These are phyloP conservation scores for Euzophera pinguis DNA, from an alignment of 2,888 invertebrate genomes.

Conservation along the genomic window DNA sequence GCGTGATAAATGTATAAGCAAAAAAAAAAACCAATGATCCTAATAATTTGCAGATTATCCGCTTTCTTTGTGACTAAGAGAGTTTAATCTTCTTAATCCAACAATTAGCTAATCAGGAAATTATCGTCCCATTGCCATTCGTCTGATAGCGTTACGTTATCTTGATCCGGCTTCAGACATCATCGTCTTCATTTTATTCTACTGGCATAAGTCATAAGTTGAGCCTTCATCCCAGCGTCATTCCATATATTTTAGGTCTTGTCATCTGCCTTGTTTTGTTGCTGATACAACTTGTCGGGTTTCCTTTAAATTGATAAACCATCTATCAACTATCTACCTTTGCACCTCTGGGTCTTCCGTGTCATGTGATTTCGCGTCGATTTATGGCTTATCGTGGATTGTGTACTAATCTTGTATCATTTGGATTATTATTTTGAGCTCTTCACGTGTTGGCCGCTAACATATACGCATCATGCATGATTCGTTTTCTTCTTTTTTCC, in stretches of 20 bases:
- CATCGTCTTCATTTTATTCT: background rate
- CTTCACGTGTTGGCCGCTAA: too few relatives aligned
- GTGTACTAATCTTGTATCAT: conserved; percentile 2
- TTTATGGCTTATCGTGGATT: background rate
- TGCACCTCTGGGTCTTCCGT: background rate
- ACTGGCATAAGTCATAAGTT: too few relatives aligned
- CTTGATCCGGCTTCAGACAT: conserved; percentile 1
- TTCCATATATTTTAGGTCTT: too few relatives aligned
- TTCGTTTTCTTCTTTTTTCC: too few relatives aligned
- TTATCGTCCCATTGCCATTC: background rate
- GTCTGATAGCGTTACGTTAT: background rate
- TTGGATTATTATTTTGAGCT: too few relatives aligned
- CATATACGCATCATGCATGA: too few relatives aligned
- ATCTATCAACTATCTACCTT: background rate
- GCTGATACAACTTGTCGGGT: background rate
- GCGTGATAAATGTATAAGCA: too few relatives aligned
- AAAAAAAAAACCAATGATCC: background rate
- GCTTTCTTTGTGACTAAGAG: background rate
- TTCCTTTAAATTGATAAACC: conserved; percentile 2
- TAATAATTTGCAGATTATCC: background rate
- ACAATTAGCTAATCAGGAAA: background rate
- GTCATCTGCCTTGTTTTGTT: too few relatives aligned
- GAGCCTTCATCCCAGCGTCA: too few relatives aligned
- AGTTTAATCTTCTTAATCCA: conserved; percentile 1
- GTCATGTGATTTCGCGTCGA: background rate